Evolutionary conservation across 2,888 invertebrate species (phyloP).

Genomic region (Lomographa bimaculata): DNA sequence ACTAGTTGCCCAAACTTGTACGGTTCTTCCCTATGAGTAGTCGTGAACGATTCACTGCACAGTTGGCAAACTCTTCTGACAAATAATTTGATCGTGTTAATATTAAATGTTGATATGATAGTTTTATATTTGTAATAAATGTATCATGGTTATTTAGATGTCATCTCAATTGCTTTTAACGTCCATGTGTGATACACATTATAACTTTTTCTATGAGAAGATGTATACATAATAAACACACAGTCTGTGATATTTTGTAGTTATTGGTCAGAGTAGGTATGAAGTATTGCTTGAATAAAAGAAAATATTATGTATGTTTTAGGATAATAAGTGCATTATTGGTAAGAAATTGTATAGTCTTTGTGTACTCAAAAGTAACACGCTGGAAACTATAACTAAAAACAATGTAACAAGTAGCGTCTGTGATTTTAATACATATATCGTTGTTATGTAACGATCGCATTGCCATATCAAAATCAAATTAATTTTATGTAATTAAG

Average conservation of each 20-base stretch:
- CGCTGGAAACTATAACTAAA: conserved; percentile 58
- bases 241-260: conserved; percentile 84
- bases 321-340: conserved; percentile 75
- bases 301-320: conserved; percentile 71
- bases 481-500: conserved; percentile 70
- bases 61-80: conserved; percentile 69
- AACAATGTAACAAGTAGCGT: conserved; percentile 65
- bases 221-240: conserved; percentile 83
- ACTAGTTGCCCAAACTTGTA: conserved; percentile 9
- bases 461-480: conserved; percentile 80
- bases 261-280: conserved; percentile 79
- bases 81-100: conserved; percentile 68
- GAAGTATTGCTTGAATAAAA: conserved; percentile 80
- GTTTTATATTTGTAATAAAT: conserved; percentile 60
- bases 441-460: conserved; percentile 66
- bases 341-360: conserved; percentile 74
- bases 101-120: conserved; percentile 64
- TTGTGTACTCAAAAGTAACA: conserved; percentile 67
- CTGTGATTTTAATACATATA: conserved; percentile 81
- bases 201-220: conserved; percentile 80
- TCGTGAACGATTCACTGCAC: conserved; percentile 49
- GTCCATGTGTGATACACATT: conserved; percentile 82
- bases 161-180: conserved; percentile 80
- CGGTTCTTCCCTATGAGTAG: conserved; percentile 28
- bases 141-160: conserved; percentile 74